These are phyloP conservation scores for Bembecia ichneumoniformis DNA, from an alignment of 2,888 invertebrate species.

Conservation along the genomic window DNA sequence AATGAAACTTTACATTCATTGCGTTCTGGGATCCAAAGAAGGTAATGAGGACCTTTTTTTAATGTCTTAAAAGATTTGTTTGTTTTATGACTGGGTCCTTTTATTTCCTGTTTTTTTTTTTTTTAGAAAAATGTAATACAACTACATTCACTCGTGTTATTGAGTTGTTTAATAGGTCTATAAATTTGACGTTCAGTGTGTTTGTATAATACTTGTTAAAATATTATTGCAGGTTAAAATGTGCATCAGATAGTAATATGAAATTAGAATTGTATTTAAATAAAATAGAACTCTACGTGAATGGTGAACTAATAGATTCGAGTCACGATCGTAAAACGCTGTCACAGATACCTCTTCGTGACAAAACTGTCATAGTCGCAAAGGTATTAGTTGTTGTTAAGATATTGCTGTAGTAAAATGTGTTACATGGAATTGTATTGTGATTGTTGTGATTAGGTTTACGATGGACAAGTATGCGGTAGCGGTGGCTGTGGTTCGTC, in stretches of 20 bases:
- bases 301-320: conserved; percentile 89
- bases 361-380: conserved; percentile 84
- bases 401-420: no score
- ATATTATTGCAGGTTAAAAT: conserved; percentile 51
- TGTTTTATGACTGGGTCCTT: no score
- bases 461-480: conserved; percentile 61
- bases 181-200: no score
- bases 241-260: conserved; percentile 73
- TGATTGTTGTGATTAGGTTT: conserved; percentile 31
- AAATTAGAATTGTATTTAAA: conserved; percentile 93
- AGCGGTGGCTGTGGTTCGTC: conserved; percentile 65
- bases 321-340: conserved; percentile 90
- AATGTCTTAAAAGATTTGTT: no score
- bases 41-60: conserved; percentile 30
- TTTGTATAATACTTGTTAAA: no score
- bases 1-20: conserved; percentile 94
- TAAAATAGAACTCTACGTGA: conserved; percentile 91
- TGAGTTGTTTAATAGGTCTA: no score
- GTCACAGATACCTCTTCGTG: conserved; percentile 86
- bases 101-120: no score
- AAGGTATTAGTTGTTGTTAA: conserved; percentile 30
- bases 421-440: background rate
- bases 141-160: no score
- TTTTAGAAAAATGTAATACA: no score
- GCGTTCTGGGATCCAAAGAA: conserved; percentile 81